Conservation (phyloP, 2,113 vertebrate genomes). For the Nymphicus hollandicus region DNA sequence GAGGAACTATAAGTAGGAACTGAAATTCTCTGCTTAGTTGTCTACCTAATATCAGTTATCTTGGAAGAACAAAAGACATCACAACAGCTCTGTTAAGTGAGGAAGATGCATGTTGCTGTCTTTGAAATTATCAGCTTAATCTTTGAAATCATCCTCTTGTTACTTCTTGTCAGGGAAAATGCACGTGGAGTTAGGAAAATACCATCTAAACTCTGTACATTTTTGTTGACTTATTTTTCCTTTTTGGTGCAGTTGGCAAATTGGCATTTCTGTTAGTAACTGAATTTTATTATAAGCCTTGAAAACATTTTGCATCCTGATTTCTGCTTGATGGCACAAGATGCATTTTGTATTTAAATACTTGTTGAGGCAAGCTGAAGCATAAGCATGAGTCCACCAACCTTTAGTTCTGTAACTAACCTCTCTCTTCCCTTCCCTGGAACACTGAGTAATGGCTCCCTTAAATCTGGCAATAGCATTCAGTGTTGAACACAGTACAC, state of each 20-base stretch:
- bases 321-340: neutral
- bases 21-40: neutral
- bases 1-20: neutral
- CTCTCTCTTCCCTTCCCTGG: neutral
- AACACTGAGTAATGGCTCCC: neutral
- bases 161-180: neutral
- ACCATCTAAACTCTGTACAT: neutral
- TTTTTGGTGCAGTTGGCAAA: neutral
- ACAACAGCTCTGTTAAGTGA: neutral
- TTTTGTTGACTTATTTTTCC: neutral
- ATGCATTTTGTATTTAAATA: neutral
- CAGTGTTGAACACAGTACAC: rapidly evolving
- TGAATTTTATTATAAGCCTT: neutral
- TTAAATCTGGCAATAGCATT: neutral
- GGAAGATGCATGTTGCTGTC: neutral
- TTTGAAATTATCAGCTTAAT: rapidly evolving
- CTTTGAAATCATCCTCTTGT: neutral
- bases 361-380: neutral
- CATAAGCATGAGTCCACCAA: neutral
- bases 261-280: neutral
- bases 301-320: neutral
- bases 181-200: neutral
- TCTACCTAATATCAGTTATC: neutral
- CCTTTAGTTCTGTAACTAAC: neutral
- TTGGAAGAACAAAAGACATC: neutral